Evolutionary conservation across 2,888 invertebrate species (phyloP), one percentile per base, ranked within the genome.

Genomic region (Tenthredo distinguenda): DNA sequence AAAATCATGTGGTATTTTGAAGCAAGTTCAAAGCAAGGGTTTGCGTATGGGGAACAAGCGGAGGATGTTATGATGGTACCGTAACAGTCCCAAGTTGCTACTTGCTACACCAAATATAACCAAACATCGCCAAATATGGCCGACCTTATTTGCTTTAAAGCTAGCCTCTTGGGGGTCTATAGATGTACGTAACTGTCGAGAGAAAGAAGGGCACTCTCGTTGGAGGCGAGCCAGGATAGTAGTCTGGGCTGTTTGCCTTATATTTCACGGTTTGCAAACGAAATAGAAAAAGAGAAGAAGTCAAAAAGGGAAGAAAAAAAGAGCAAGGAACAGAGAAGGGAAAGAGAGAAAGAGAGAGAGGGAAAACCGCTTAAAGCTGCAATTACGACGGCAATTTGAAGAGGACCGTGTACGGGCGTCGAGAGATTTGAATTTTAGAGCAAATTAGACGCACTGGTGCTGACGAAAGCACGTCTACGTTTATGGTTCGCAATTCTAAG

Each of bases 391-490:
- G 84, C 65, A 81, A 82, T 86, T 87, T 81, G 37, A 62, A 71
- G 84, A 84, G 83, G 87, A 68, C 77, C 58, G 50, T 58, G 50
- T 34, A 50, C 68, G 84, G 50, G 85, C 68, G 65, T 43, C 47
- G 68, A 68, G 83, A 71, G 72, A 84, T 86, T 86, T 85, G 85
- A 85, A 85, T 84, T 84, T 86, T 85, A 81, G 84, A 85, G 71
- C 76, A 84, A 85, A 87, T 87, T 87, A 81, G 85, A 85, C 79
- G 84, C 84, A 82, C 58, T 68, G 81, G 82, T 84, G 74, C 84
- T 84, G 47, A 71, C 47, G 83, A 71, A 83, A 83, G 34, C 71
- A 43, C 43, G 43, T 43, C 68, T 68, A 21, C 81, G 58, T 62
- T 58, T 31, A 40, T 40, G 68, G 26, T 34, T 31, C 31, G 77